Conservation (phyloP, 2,797 vertebrate species). For the Sphenopsis melanotis region DNA sequence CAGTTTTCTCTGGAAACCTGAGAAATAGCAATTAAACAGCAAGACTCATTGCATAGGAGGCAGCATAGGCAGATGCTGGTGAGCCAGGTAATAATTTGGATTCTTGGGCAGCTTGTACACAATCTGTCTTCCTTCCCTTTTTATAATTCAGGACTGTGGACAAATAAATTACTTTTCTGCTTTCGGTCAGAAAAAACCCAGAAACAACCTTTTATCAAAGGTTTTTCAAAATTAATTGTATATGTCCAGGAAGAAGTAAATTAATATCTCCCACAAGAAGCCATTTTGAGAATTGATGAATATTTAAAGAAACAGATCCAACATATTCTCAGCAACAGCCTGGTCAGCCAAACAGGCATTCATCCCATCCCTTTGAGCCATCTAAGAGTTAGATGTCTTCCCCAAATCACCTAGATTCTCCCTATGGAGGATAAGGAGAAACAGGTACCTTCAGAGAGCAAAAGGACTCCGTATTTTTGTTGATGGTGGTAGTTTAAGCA, state of each 20-base stretch:
- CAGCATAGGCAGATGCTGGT: not conserved
- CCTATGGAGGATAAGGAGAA: not conserved
- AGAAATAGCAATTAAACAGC: not conserved
- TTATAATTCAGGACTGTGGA: not conserved
- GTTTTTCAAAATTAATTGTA: not conserved
- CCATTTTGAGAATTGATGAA: not conserved
- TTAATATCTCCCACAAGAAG: not conserved
- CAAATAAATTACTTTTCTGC: not conserved
- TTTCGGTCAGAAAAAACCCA: not conserved
- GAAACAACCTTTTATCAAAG: not conserved
- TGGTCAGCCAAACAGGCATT: not conserved
- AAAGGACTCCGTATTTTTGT: not conserved
- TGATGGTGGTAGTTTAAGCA: not conserved
- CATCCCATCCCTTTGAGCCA: not conserved
- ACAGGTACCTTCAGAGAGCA: not conserved
- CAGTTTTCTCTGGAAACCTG: not conserved
- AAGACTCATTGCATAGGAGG: fast-evolving
- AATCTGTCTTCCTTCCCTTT: not conserved
- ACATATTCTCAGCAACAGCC: not conserved
- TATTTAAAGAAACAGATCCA: not conserved
- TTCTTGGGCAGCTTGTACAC: not conserved
- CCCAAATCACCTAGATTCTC: not conserved
- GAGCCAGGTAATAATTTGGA: not conserved
- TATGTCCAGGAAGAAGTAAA: not conserved
- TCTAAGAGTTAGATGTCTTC: not conserved